A percentile compares a stretch with the other conserved stretches of the same genome.
Evolutionary conservation across 2,113 vertebrate genomes (phyloP).

Genomic region (Apodemus speciosus): DNA sequence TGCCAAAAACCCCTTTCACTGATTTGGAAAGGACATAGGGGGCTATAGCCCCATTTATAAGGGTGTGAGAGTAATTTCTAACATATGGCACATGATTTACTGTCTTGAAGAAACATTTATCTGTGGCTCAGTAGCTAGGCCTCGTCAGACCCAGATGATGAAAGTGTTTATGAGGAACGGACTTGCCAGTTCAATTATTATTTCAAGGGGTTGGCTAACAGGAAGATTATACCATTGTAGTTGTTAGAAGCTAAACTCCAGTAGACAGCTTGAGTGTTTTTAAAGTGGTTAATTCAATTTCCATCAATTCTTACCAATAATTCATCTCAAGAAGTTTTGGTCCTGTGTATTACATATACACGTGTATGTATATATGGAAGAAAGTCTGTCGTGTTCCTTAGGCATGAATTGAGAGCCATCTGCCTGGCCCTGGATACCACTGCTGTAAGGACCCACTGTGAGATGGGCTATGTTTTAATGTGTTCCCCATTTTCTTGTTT

Average conservation of each 20-base stretch:
- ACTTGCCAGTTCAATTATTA: conserved; percentile 70
- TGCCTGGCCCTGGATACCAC: not conserved
- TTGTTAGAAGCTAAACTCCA: conserved; percentile 51
- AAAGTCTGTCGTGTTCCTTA: not conserved
- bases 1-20: conserved; percentile 66
- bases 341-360: conserved; percentile 25
- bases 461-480: not conserved
- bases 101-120: conserved; percentile 78
- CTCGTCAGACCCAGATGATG: conserved; percentile 64
- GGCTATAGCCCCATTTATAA: conserved; percentile 51
- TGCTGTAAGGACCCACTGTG: not conserved
- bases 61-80: conserved; percentile 71
- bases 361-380: not conserved
- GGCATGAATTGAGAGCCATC: not conserved
- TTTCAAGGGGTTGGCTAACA: conserved; percentile 63
- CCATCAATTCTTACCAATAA: conserved; percentile 59
- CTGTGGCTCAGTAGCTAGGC: conserved; percentile 69
- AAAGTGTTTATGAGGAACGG: conserved; percentile 74
- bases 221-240: conserved; percentile 58
- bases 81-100: conserved; percentile 76
- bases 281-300: conserved; percentile 67
- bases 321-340: conserved; percentile 64
- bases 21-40: conserved; percentile 64
- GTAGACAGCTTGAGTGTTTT: conserved; percentile 69
- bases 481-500: not conserved